Percentiles rank a stretch among this genome's conserved stretches.
Conservation (phyloP, 2,113 vertebrate genomes). For the Pteronura brasiliensis region DNA sequence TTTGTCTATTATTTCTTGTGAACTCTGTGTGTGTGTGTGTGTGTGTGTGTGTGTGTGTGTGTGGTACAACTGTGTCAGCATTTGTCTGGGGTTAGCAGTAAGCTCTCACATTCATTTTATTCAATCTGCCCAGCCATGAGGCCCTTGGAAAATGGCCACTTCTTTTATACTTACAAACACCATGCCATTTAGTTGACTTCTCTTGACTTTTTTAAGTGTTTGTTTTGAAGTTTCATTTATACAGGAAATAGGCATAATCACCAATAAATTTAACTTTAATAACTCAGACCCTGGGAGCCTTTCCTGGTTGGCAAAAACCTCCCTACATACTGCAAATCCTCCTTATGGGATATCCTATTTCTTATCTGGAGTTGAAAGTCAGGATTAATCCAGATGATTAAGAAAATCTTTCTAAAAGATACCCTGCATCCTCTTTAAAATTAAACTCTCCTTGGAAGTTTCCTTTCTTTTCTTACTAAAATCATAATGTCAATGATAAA, state of each 20-base stretch:
- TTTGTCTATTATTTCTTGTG: constrained; percentile 37
- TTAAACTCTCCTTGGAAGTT: constrained; percentile 74
- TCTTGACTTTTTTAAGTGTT: constrained; percentile 76
- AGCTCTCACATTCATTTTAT: constrained; percentile 32
- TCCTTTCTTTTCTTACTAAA: constrained; percentile 40
- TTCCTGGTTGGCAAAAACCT: constrained; percentile 74
- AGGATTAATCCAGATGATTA: constrained; percentile 78
- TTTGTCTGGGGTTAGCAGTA: constrained; percentile 58
- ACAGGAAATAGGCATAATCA: constrained; percentile 79
- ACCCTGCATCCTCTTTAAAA: constrained; percentile 76
- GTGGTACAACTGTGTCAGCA: not conserved
- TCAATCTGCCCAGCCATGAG: not conserved
- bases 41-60: not conserved
- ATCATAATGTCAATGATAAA: constrained; percentile 43
- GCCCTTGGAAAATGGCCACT: constrained; percentile 62
- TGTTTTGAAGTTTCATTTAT: constrained; percentile 79
- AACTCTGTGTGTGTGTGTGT: not conserved
- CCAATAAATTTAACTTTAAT: constrained; percentile 82
- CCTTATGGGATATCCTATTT: constrained; percentile 74
- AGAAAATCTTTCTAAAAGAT: constrained; percentile 78
- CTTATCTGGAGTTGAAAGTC: constrained; percentile 81
- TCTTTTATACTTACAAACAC: constrained; percentile 66
- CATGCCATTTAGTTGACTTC: constrained; percentile 67
- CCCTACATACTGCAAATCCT: constrained; percentile 66
- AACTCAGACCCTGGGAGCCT: constrained; percentile 72